phyloP scores from a whole-genome alignment of 2,797 vertebrate genomes.

The Sebastes itinus region DNA sequence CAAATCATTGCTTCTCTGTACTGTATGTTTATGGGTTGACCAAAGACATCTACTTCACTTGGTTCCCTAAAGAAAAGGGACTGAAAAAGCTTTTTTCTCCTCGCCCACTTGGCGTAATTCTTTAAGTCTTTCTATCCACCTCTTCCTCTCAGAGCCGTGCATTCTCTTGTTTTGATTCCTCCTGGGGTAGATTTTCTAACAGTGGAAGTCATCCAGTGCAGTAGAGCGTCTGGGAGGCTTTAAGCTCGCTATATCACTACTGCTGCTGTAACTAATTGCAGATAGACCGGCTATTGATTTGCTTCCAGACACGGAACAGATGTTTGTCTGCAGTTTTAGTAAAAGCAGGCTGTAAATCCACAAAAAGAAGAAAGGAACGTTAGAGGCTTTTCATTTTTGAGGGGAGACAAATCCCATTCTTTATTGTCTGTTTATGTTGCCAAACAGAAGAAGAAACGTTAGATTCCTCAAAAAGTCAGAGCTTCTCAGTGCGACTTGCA shows the following conservation, averaged over 20 bases:
- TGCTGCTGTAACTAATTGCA: slow-evolving; percentile 47
- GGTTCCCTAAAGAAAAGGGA: neutral
- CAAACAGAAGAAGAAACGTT: neutral
- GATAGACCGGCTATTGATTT: slow-evolving; percentile 53
- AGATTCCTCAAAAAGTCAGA: neutral
- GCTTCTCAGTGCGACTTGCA: neutral
- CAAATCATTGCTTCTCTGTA: neutral
- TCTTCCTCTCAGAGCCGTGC: neutral
- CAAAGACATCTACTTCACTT: neutral
- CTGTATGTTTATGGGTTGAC: neutral
- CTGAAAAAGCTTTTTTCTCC: neutral
- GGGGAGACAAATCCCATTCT: neutral
- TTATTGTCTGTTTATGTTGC: neutral
- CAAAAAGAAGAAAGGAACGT: slow-evolving; percentile 1
- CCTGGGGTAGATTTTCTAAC: neutral
- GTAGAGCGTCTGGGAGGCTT: neutral
- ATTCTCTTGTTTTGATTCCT: neutral
- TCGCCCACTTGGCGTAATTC: neutral
- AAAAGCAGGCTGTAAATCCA: slow-evolving; percentile 25
- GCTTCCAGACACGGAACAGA: slow-evolving; percentile 50
- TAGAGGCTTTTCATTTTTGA: neutral
- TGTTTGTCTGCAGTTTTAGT: slow-evolving; percentile 45
- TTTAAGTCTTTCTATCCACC: neutral
- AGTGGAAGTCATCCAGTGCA: slow-evolving; percentile 11
- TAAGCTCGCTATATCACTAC: neutral